Base-by-base conservation (phyloP, 2,113 vertebrate species). In the Furnarius figulus region DNA sequence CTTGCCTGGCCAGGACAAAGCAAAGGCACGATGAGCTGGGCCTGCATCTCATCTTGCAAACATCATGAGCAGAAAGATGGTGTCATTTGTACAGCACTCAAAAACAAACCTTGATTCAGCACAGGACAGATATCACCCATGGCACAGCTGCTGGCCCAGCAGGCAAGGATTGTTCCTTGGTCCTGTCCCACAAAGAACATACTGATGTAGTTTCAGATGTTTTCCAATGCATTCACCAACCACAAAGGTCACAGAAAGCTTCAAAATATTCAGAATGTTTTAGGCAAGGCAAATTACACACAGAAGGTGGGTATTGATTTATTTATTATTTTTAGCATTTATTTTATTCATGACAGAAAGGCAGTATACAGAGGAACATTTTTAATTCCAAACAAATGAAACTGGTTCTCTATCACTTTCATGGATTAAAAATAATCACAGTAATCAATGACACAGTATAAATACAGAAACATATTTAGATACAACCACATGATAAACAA, bases 121-220 rank as follows among this genome's bases (percentile, higher is more conserved):
- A 27, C 24, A 65, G 49, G 35, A 47, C 1, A 61, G 55, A 25
- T 49, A 42, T 0, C 62, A 68, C 6, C 56, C 24, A 39, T 40
- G 9, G 28, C 37, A 55, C 35, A 39, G 20, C 46, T 76, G 35
- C 46, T 49, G 47, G 27, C 24, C 14, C 33, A 44, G 9, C 44
- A 6, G 19, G n/a, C 65, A 62, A 75, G 35, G 47, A 61, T 4
- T 62, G 10, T 10, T 62, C 53, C 47, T 40, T 37, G 22, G 20
- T n/a, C 58, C 7, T 11, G 12, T 22, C 37, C 18, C 49, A 85
- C 0, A 0, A 8, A 75, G 17, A 30, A 67, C 6, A 16, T 6
- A 39, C 6, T 47, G 23, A 50, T 14, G 19, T 14, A 47, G n/a
- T 58, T 37, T 87, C 47, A 68, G 28, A 33, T 33, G 52, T 49